Conservation (phyloP, 2,797 vertebrate species). For the Heteromormyrus szaboi region DNA sequence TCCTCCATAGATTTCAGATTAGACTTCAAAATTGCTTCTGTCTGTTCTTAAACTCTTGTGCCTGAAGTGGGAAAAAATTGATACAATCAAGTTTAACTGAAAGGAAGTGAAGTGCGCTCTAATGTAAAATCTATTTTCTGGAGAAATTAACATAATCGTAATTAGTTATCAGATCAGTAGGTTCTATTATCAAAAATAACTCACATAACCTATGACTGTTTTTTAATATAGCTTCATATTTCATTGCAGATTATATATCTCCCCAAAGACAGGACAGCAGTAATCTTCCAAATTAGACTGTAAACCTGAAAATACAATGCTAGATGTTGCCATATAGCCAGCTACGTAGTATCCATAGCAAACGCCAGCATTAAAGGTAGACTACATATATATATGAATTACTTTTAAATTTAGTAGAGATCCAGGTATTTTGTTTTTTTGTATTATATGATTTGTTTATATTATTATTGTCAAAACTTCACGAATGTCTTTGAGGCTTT, state of each 20-base stretch:
- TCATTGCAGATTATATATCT: background rate
- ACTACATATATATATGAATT: background rate
- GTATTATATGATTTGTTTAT: background rate
- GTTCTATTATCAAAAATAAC: background rate
- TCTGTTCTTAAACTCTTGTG: background rate
- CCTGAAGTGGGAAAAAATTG: background rate
- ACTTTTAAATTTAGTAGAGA: background rate
- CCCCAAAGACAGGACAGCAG: background rate
- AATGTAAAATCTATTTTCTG: slow-evolving; percentile 4
- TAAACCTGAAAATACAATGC: background rate
- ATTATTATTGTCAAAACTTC: background rate
- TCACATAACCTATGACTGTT: background rate
- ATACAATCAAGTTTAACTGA: slow-evolving; percentile 1
- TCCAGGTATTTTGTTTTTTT: background rate
- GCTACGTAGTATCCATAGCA: background rate
- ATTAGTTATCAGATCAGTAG: slow-evolving; percentile 4
- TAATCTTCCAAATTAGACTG: background rate
- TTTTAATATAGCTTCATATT: background rate
- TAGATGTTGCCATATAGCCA: background rate
- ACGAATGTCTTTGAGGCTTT: background rate
- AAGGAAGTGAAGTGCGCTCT: background rate
- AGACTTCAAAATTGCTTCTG: background rate
- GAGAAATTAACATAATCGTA: background rate
- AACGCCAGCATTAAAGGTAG: background rate
- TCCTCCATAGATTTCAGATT: background rate